A percentile compares a stretch with the other conserved stretches of the same genome.
These are phyloP conservation scores for Anastrepha ludens DNA, from an alignment of 1,140 invertebrate species.

Conservation along the genomic window DNA sequence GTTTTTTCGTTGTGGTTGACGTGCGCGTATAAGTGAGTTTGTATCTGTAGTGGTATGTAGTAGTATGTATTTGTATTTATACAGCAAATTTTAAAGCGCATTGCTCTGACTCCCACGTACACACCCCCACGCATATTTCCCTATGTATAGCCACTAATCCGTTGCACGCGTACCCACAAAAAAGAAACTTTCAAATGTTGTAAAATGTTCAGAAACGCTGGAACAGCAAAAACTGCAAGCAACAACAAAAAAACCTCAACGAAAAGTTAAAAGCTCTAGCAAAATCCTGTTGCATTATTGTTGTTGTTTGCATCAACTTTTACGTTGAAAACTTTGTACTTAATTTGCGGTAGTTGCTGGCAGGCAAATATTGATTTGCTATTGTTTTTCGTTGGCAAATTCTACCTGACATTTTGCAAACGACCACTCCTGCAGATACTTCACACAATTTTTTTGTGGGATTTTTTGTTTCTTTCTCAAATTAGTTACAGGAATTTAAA, in stretches of 20 bases:
- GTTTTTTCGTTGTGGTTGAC: neutral
- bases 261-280: neutral
- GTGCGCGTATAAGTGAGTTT: neutral
- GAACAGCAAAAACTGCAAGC: neutral
- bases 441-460: neutral
- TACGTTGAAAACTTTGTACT: neutral
- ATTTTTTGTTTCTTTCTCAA: neutral
- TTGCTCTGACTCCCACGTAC: neutral
- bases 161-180: slow-evolving; percentile 33
- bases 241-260: neutral
- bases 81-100: neutral
- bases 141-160: neutral
- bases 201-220: slow-evolving; percentile 4
- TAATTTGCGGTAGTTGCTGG: slow-evolving; percentile 41
- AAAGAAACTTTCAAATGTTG: slow-evolving; percentile 25
- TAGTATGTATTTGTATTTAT: neutral
- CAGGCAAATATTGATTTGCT: slow-evolving; percentile 43
- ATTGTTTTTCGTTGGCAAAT: neutral
- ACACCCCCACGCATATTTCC: neutral
- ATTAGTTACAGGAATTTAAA: neutral
- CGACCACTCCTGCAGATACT: neutral
- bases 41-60: neutral
- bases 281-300: neutral
- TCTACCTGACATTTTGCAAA: slow-evolving; percentile 23
- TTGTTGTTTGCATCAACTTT: slow-evolving; percentile 36